Base-by-base conservation (phyloP, 2,113 vertebrate genomes). In the Pithys albifrons region DNA sequence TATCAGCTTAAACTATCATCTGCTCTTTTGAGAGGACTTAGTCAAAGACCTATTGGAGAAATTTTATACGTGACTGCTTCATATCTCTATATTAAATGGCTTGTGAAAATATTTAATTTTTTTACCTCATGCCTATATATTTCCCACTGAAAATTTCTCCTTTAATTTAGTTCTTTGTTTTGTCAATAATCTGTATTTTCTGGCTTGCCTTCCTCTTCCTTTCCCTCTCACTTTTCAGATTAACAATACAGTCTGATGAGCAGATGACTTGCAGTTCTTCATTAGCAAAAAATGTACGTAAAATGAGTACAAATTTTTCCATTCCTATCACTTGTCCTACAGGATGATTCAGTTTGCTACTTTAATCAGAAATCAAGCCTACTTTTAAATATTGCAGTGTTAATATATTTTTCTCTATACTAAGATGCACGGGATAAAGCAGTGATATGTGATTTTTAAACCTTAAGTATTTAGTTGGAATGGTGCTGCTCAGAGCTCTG, bases 311-410 rank as follows among this genome's bases (percentile, higher is more conserved):
- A 5, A 28, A 2, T 58, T 91, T 85, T 62, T 58, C 27, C 24
- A 61, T 70, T 92, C 46, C 12, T 70, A 22, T 70, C 19, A 41
- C 45, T 33, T 35, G 9, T 19, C 23, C 6, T 65, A 54, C 25
- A 76, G 22, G 16, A 7, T 80, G 49, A 70, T 70, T 57, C 14
- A 65, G 9, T 83, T 80, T 77, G 29, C 54, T 80, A 41, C 6
- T 62, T 93, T 76, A 91, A 31, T 45, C 22, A 80, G 41, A 85
- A 95, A 86, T 37, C 22, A 25, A 31, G 5, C 70, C 27, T 83
- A 41, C n/a, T 83, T 92, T 79, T 45, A 80, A 91, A 35, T 16
- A 41, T 27, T 51, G 12, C 23, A 57, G 14, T 15, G 15, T 3
- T 71, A 58, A 82, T 62, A 11, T 19, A 17, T 52, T 66, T 55